Base-by-base conservation (phyloP, 2,888 invertebrate species). In the Calameuta idolon region DNA sequence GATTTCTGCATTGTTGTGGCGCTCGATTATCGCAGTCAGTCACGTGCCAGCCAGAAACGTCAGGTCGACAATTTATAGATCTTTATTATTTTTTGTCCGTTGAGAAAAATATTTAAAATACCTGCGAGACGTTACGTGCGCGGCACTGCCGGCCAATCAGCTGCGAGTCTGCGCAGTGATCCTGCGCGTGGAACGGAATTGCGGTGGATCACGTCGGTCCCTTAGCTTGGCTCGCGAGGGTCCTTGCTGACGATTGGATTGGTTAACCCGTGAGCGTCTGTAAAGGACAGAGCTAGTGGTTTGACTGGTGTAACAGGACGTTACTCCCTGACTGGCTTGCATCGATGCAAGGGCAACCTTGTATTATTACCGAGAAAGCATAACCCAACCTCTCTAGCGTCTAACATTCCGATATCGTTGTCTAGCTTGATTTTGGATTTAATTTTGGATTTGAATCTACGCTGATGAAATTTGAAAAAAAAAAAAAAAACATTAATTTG, bases 271-370 rank as follows among this genome's bases (percentile, higher is more conserved):
- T 23, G 55, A 55, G 55, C 55, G 55, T 55, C 23, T 9, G 71
- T 31, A 34, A 34, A 31, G 71, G 71, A 71, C 33, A 81, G 80
- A 79, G 76, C 3, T 78, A 86, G 84, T 85, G 85, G 86, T 87
- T 85, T 83, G 87, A 88, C 89, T 88, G 89, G 87, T 88, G 87
- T 87, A 87, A 85, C 88, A 87, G 88, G 87, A 87, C 89, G 85
- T 89, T 88, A 87, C 85, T 85, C 85, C 80, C 84, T 78, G 80
- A 55, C 55, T 55, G 23, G 77, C 71, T 35, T 74, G n/a, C 37
- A 12, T 12, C 74, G 35, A 11, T 34, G 74, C 74, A 74, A 74
- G 74, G 23, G 74, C 34, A 71, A 34, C 34, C 74, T 74, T 34
- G 74, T 34, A 30, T 74, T 33, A 30, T 71, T 71, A 34, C 71